Evolutionary conservation across 1,140 invertebrate species (phyloP).

Genomic region (Procambarus virginalis): DNA sequence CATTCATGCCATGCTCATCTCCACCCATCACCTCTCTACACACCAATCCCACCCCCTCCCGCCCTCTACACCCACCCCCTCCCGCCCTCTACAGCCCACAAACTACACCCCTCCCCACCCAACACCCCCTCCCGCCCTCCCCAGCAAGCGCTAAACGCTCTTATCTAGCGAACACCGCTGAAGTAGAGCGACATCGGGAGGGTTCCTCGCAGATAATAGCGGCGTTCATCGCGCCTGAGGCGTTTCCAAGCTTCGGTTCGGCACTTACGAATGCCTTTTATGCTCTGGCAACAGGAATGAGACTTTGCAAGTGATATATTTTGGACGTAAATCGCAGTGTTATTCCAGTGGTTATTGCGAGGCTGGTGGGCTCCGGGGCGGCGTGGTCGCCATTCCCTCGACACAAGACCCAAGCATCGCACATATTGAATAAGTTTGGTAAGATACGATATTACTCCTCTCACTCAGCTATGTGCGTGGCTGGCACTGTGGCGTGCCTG

Average conservation of each 20-base stretch:
- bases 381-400: background rate
- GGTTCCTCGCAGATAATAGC: background rate
- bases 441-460: background rate
- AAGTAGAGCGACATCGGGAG: background rate
- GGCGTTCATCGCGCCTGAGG: background rate
- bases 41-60: background rate
- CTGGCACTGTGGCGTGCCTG: no score
- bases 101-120: no score
- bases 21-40: no score
- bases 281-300: background rate
- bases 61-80: background rate
- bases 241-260: background rate
- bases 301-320: constrained; percentile 1
- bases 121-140: background rate
- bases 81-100: no score
- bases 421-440: background rate
- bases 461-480: no score
- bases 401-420: background rate
- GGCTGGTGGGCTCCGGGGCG: background rate
- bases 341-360: background rate
- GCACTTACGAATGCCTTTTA: background rate
- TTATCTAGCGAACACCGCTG: background rate
- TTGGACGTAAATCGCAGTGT: background rate
- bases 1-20: background rate
- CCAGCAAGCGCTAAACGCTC: background rate